Percentiles rank a stretch among this genome's conserved stretches.
Conservation (phyloP, 2,113 vertebrate species). For the Grammatotria lemairii region DNA sequence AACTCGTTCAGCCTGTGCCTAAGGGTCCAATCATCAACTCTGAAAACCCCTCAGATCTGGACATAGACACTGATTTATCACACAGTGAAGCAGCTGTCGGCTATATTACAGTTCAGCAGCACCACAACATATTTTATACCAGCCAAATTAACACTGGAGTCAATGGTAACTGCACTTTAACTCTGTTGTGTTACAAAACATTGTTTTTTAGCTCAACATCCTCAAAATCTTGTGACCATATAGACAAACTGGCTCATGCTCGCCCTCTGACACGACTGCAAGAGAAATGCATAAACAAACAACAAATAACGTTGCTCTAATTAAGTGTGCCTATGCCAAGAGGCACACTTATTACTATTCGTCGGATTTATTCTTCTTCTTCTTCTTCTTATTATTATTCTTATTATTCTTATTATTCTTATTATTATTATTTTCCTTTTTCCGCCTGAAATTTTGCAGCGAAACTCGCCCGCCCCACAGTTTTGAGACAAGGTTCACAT, state of each 20-base stretch:
- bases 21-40: neutral
- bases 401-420: too few relatives aligned
- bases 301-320: neutral
- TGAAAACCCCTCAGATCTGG: neutral
- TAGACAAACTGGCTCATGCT: neutral
- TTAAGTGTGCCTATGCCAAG: neutral
- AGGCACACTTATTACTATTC: too few relatives aligned
- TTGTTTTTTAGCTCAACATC: neutral
- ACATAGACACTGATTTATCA: neutral
- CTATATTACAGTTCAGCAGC: neutral
- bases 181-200: neutral
- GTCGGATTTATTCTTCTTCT: too few relatives aligned
- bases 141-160: neutral
- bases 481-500: too few relatives aligned
- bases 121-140: neutral
- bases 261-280: fast-evolving
- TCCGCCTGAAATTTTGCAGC: too few relatives aligned
- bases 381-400: too few relatives aligned
- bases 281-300: neutral
- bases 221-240: neutral
- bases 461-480: too few relatives aligned
- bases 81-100: neutral
- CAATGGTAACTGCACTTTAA: fast-evolving
- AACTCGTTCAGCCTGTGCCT: neutral
- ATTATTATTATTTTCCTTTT: too few relatives aligned